These are phyloP conservation scores for Dryomyza anilis DNA, from an alignment of 2,888 invertebrate species.

Conservation along the genomic window DNA sequence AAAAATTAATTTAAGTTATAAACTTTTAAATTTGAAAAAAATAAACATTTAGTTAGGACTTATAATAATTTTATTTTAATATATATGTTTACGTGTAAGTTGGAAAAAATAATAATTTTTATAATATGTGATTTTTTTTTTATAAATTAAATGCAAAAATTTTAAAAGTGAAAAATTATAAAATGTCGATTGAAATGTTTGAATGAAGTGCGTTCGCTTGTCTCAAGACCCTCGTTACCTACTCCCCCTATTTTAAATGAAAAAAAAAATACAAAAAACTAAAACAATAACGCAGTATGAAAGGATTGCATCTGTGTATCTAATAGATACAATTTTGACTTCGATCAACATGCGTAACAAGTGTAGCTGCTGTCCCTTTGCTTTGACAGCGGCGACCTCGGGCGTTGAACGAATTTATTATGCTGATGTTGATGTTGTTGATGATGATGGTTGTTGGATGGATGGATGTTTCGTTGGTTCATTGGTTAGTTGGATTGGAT, in stretches of 20 bases:
- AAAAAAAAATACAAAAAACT: too few relatives aligned
- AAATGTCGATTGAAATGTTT: background rate
- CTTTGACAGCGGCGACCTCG: constrained; percentile 17
- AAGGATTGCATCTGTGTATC: constrained; percentile 16
- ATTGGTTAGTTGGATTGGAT: too few relatives aligned
- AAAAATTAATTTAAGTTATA: constrained; percentile 30
- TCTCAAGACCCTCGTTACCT: background rate
- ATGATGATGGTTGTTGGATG: too few relatives aligned
- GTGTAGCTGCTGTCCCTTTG: constrained; percentile 4
- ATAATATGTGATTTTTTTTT: background rate
- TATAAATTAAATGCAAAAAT: constrained; percentile 8
- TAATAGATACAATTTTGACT: constrained; percentile 15
- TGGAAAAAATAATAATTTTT: background rate
- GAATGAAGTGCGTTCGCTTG: background rate
- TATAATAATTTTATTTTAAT: background rate
- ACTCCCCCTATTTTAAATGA: too few relatives aligned
- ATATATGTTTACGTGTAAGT: constrained; percentile 17
- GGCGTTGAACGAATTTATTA: background rate
- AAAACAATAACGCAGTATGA: too few relatives aligned
- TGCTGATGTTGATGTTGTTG: constrained; percentile 10
- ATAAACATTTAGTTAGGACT: constrained; percentile 14
- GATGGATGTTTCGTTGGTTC: too few relatives aligned
- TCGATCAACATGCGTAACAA: constrained; percentile 15
- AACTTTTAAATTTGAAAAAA: constrained; percentile 21
- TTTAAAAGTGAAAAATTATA: background rate